Evolutionary conservation across 1,140 invertebrate species (phyloP), one percentile per base, ranked within the genome.

Genomic region (Bombus huntii): DNA sequence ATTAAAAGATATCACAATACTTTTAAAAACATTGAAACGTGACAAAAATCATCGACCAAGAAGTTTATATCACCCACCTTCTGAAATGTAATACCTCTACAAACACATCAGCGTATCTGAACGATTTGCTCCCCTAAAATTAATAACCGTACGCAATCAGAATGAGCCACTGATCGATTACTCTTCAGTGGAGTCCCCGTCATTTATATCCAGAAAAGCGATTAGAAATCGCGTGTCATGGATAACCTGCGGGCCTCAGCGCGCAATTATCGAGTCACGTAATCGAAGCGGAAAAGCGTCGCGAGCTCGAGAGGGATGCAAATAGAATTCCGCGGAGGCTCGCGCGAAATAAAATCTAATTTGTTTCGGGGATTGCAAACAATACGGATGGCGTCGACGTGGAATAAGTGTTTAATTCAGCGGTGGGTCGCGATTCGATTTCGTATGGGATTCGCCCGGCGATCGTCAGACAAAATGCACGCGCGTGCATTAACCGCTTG

Each of bases 381-480:
- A 77, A 83, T 76, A 68, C 68, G 53, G 10, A 44, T 34, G 13
- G 62, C 28, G 34, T 39, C 62, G 22, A 70, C 34, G 73, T 62
- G 81, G 73, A 75, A 83, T 76, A 83, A 83, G 81, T 57, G 82
- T 80, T 85, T 44, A 31, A 42, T 62, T 84, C 53, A 42, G 9
- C 6, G 0, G 34, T 10, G 66, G 18, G 57, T 57, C 66, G 70
- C 81, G 84, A 87, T 89, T 82, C 84, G 78, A 89, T 89, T 89
- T 83, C 66, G 59, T 39, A 31, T 37, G 53, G 44, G 31, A 34
- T 62, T 28, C n/a, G 9, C 15, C 44, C 0, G 34, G 1, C 37
- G 76, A 77, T 81, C 84, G 80, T 83, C 76, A 12, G 62, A 73
- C 70, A 81, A 74, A 78, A 57, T 83, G 31, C 31, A 37, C 34